Evolutionary conservation across 2,797 vertebrate species (phyloP).

Genomic region (Pangasius mekongensis): DNA sequence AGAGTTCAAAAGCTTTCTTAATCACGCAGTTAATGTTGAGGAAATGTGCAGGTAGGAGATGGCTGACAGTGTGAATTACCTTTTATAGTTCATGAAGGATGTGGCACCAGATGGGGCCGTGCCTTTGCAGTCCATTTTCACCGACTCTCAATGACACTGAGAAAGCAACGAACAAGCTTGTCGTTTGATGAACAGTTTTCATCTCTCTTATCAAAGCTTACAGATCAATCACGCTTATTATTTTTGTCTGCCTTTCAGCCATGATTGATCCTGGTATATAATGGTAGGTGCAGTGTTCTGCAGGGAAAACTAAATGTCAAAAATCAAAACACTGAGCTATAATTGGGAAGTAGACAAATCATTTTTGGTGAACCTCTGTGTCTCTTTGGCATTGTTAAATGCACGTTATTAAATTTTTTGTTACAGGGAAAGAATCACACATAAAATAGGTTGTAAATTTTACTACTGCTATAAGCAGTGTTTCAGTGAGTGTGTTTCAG

Average conservation of each 20-base stretch:
- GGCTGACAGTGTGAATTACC: slow-evolving; percentile 70
- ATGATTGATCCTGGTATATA: slow-evolving; percentile 28
- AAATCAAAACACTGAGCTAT: slow-evolving; percentile 29
- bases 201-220: slow-evolving; percentile 54
- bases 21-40: slow-evolving; percentile 77
- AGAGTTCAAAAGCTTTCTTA: slow-evolving; percentile 76
- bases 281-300: slow-evolving; percentile 13
- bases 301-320: slow-evolving; percentile 41
- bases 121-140: slow-evolving; percentile 48
- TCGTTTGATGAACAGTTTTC: slow-evolving; percentile 58
- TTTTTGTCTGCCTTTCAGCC: slow-evolving; percentile 1
- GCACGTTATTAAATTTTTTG: slow-evolving; percentile 11
- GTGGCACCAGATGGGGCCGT: slow-evolving; percentile 63
- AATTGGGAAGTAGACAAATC: slow-evolving; percentile 22
- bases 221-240: slow-evolving; percentile 55
- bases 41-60: slow-evolving; percentile 68
- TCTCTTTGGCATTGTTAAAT: slow-evolving; percentile 3
- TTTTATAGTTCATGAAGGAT: slow-evolving; percentile 67
- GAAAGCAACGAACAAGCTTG: slow-evolving; percentile 36
- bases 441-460: slow-evolving; percentile 22
- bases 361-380: neutral
- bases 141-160: slow-evolving; percentile 52
- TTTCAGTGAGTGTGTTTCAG: neutral
- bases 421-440: slow-evolving; percentile 9
- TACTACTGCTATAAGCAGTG: slow-evolving; percentile 4